phyloP scores from a whole-genome alignment of 2,797 vertebrate species.

The Picus viridis region DNA sequence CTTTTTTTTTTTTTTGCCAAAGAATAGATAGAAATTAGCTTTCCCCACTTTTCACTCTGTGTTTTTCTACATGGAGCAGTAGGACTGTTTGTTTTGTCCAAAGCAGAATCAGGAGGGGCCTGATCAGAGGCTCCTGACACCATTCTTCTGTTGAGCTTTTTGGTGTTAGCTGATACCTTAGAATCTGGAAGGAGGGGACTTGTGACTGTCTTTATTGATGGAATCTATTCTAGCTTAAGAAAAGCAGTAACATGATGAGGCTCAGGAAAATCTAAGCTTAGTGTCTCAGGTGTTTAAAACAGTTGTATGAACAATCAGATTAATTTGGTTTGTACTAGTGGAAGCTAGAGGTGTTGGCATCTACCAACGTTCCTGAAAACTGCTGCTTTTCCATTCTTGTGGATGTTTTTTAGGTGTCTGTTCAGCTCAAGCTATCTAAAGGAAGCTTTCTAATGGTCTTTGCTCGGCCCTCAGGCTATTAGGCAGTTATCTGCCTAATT shows the following conservation, averaged over 20 bases:
- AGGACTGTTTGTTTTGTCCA: not conserved
- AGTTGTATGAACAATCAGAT: not conserved
- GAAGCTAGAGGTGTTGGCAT: not conserved
- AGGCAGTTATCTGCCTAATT: not conserved
- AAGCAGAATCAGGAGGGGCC: not conserved
- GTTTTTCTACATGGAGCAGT: not conserved
- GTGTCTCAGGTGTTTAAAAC: not conserved
- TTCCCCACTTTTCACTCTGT: not conserved
- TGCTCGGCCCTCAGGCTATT: not conserved
- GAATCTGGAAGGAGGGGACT: not conserved
- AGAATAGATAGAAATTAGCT: not conserved
- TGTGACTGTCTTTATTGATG: not conserved
- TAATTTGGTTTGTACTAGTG: not conserved
- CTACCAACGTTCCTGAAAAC: not conserved
- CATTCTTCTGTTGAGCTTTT: not conserved
- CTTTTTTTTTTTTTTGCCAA: not conserved
- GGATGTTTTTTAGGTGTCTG: not conserved
- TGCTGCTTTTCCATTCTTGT: not conserved
- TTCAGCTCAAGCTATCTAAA: not conserved
- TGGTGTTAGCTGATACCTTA: not conserved
- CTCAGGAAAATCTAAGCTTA: not conserved
- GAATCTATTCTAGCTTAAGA: not conserved
- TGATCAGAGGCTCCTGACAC: not conserved
- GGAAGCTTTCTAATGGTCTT: not conserved
- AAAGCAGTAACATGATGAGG: not conserved